Conservation (phyloP, 2,888 invertebrate genomes). For the Blomia tropicalis region DNA sequence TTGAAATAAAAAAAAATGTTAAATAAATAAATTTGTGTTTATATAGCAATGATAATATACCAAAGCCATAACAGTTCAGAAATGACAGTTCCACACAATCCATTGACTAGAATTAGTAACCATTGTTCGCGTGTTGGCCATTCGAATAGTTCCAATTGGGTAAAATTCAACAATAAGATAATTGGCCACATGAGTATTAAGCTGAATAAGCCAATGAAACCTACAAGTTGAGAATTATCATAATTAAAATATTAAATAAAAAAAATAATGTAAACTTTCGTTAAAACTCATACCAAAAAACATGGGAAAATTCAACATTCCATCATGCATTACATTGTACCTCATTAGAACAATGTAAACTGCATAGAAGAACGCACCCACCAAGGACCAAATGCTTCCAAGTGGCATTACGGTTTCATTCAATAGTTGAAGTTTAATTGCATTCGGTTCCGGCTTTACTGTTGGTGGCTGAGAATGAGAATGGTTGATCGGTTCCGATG, state of each 20-base stretch:
- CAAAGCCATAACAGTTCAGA: slow-evolving; percentile 84
- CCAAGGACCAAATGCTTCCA: slow-evolving; percentile 61
- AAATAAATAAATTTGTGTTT: slow-evolving; percentile 22
- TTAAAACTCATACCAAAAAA: slow-evolving; percentile 64
- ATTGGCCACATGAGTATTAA: slow-evolving; percentile 72
- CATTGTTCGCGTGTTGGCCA: slow-evolving; percentile 67
- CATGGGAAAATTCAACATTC: slow-evolving; percentile 80
- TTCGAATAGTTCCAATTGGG: slow-evolving; percentile 59
- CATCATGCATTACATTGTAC: slow-evolving; percentile 67
- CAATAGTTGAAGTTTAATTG: background rate
- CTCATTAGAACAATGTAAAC: slow-evolving; percentile 70
- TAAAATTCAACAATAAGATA: slow-evolving; percentile 68
- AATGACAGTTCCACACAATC: slow-evolving; percentile 72
- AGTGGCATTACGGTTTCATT: slow-evolving; percentile 43
- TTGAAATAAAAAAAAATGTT: slow-evolving; percentile 31
- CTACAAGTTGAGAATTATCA: slow-evolving; percentile 43
- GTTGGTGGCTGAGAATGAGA: background rate
- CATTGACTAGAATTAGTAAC: slow-evolving; percentile 62
- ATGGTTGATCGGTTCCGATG: slow-evolving; percentile 1
- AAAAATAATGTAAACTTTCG: background rate
- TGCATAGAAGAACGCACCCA: slow-evolving; percentile 77
- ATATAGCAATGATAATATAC: slow-evolving; percentile 42
- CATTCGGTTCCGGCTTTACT: background rate
- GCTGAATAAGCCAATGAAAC: slow-evolving; percentile 83
- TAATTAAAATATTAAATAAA: too few species aligned